Conservation (phyloP, 2,797 vertebrate genomes). For the Pseudochirops corinnae region DNA sequence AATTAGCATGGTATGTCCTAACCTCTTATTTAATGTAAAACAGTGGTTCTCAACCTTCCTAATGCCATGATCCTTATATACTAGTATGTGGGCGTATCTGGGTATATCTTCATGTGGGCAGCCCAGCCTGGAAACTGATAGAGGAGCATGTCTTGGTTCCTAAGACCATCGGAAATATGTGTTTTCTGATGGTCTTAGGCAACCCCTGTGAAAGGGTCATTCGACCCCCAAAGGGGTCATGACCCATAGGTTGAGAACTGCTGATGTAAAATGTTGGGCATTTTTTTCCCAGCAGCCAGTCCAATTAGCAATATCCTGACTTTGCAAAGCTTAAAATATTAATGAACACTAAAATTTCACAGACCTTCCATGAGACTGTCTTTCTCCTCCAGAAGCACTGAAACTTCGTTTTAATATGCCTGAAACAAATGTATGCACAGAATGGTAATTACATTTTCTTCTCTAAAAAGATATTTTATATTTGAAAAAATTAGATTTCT, state of each 20-base stretch:
- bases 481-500: background rate
- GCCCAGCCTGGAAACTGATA: too few species aligned
- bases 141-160: too few species aligned
- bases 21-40: background rate
- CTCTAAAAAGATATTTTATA: conserved; percentile 13
- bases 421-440: conserved; percentile 76
- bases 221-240: too few species aligned
- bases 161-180: too few species aligned
- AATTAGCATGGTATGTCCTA: background rate
- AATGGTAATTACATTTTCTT: conserved; percentile 43
- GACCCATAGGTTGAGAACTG: too few species aligned
- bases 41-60: too few species aligned
- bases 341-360: conserved; percentile 61
- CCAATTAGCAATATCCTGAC: background rate
- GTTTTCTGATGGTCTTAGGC: too few species aligned
- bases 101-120: too few species aligned
- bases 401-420: conserved; percentile 83
- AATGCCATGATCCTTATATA: too few species aligned
- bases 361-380: conserved; percentile 81
- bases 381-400: conserved; percentile 83
- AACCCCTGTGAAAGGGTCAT: too few species aligned
- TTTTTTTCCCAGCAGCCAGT: background rate
- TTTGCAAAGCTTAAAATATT: conserved; percentile 30
- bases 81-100: too few species aligned
- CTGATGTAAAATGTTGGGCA: background rate